These are phyloP conservation scores for Tichodroma muraria DNA, from an alignment of 2,113 vertebrate species.

Conservation along the genomic window DNA sequence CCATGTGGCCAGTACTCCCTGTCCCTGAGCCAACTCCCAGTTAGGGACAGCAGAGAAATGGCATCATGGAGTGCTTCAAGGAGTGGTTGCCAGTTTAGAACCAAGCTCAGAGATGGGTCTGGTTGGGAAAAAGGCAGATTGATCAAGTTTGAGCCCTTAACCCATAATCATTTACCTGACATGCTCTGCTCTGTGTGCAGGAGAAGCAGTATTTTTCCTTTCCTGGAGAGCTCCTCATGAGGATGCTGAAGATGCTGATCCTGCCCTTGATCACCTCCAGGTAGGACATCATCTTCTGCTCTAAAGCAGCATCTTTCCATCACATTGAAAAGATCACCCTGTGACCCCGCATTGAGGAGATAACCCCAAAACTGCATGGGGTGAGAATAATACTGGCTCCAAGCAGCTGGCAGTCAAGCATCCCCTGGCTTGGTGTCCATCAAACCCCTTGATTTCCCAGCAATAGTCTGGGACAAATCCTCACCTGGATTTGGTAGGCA, in stretches of 20 bases:
- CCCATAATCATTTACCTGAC: neutral
- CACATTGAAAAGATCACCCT: accelerated
- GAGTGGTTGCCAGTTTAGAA: neutral
- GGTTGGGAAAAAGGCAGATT: neutral
- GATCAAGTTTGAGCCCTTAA: neutral
- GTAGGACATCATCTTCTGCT: slow-evolving; percentile 43
- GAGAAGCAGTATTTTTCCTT: slow-evolving; percentile 89
- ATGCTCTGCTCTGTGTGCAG: slow-evolving; percentile 30
- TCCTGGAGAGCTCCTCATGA: slow-evolving; percentile 87
- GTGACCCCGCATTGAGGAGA: neutral
- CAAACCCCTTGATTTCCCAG: neutral
- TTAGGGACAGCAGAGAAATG: neutral
- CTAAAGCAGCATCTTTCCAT: neutral
- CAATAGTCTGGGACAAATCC: neutral
- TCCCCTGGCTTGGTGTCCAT: neutral
- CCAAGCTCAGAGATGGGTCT: neutral
- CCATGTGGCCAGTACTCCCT: neutral
- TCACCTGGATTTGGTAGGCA: neutral
- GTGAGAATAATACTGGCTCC: neutral
- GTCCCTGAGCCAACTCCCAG: neutral
- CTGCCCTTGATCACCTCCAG: slow-evolving; percentile 89
- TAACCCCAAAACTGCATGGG: neutral
- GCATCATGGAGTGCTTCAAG: neutral
- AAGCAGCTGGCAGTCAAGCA: neutral
- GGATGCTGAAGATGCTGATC: slow-evolving; percentile 90